Percentiles rank a stretch among this genome's conserved stretches.
These are phyloP conservation scores for Enteromius radiatus DNA, from an alignment of 2,797 vertebrate genomes.

Conservation along the genomic window DNA sequence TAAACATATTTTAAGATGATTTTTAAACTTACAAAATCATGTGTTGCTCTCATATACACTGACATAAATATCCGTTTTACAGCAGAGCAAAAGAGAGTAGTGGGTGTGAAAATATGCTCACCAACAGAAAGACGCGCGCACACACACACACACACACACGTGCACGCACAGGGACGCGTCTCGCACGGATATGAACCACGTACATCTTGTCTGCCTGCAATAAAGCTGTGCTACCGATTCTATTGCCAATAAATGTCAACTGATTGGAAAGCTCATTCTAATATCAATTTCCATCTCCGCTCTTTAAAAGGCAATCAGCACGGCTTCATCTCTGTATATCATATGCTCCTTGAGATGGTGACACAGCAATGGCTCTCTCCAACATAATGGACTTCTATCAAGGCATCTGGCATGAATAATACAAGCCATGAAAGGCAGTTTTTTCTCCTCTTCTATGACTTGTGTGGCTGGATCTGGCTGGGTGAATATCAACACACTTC, in stretches of 20 bases:
- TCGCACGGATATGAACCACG: constrained; percentile 79
- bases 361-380: constrained; percentile 81
- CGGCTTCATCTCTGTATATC: constrained; percentile 82
- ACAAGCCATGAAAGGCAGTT: constrained; percentile 81
- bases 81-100: constrained; percentile 7
- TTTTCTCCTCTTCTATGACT: constrained; percentile 62
- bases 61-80: constrained; percentile 55
- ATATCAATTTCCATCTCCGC: constrained; percentile 85
- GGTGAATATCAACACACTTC: constrained; percentile 59
- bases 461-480: constrained; percentile 52
- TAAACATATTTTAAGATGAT: constrained; percentile 29
- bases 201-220: constrained; percentile 82
- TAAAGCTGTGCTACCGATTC: constrained; percentile 79
- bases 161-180: constrained; percentile 63
- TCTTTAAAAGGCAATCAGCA: constrained; percentile 86
- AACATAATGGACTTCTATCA: constrained; percentile 82
- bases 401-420: constrained; percentile 84
- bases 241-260: constrained; percentile 82
- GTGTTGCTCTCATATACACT: constrained; percentile 9
- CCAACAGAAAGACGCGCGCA: constrained; percentile 6
- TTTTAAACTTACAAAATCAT: constrained; percentile 36
- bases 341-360: constrained; percentile 84
- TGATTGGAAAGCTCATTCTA: constrained; percentile 86
- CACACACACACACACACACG: neutral
- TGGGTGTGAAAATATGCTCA: constrained; percentile 52